These are phyloP conservation scores for Limonius californicus DNA, from an alignment of 1,140 invertebrate species.

Conservation along the genomic window DNA sequence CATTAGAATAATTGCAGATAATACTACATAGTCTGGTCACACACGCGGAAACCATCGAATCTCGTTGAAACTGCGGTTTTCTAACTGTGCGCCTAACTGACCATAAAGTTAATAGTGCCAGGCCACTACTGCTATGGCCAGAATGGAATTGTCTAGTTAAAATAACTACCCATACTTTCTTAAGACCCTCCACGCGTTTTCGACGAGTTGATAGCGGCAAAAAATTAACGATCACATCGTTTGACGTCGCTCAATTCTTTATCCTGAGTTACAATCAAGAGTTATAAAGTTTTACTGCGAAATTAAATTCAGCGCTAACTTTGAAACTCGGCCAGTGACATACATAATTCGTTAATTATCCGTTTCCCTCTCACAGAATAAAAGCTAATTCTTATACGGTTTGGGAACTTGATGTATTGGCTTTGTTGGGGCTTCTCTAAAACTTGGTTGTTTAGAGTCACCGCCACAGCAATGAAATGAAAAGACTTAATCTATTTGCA, in stretches of 20 bases:
- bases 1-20: background rate
- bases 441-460: no score
- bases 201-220: no score
- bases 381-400: background rate
- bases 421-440: no score
- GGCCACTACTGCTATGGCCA: background rate
- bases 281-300: background rate
- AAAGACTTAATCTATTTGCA: no score
- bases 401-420: no score
- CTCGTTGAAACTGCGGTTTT: background rate
- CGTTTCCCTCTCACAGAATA: background rate
- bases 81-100: background rate
- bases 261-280: background rate
- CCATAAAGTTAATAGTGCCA: background rate
- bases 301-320: background rate
- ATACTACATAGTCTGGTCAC: background rate
- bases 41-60: background rate
- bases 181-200: no score
- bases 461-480: no score
- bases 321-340: background rate
- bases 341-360: background rate
- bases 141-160: background rate
- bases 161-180: background rate
- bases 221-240: no score
- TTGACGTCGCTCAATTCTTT: background rate